Conservation (phyloP, 2,113 vertebrate genomes). For the Seriola rivoliana region DNA sequence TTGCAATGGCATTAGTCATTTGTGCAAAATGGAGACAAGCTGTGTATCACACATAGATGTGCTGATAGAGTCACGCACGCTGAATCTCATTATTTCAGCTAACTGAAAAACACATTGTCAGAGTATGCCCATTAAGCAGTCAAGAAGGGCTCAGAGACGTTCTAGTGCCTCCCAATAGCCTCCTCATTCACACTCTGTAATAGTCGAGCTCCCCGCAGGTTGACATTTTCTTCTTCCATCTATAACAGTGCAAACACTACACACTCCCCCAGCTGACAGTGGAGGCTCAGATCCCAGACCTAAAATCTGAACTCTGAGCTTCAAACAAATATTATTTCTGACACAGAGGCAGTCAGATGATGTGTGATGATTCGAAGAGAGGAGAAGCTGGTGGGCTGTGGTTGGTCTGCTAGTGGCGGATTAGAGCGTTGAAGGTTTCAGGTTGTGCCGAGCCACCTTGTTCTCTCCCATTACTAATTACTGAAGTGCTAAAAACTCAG, state of each 20-base stretch:
- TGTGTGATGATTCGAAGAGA: background rate
- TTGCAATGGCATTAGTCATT: constrained; percentile 16
- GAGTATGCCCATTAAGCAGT: constrained; percentile 36
- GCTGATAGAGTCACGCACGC: constrained; percentile 17
- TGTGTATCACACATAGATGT: constrained; percentile 27
- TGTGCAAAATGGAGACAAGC: constrained; percentile 25
- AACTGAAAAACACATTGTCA: constrained; percentile 41
- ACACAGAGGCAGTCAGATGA: background rate
- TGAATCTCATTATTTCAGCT: constrained; percentile 34
- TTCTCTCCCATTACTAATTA: background rate
- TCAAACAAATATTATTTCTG: constrained; percentile 1
- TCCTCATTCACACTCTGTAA: constrained; percentile 22
- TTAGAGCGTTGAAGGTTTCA: background rate
- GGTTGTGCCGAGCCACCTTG: background rate
- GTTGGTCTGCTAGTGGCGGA: background rate
- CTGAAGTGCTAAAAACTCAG: background rate
- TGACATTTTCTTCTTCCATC: constrained; percentile 17
- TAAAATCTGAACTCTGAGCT: background rate
- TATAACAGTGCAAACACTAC: background rate
- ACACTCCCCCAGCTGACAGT: background rate
- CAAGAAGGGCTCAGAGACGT: constrained; percentile 16
- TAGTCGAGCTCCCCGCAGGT: constrained; percentile 10
- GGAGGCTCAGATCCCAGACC: background rate
- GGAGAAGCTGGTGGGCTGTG: background rate
- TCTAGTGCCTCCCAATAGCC: background rate